Percentiles rank a stretch among this genome's conserved stretches.
phyloP scores from a whole-genome alignment of 2,113 vertebrate species.

The Rattus rattus region DNA sequence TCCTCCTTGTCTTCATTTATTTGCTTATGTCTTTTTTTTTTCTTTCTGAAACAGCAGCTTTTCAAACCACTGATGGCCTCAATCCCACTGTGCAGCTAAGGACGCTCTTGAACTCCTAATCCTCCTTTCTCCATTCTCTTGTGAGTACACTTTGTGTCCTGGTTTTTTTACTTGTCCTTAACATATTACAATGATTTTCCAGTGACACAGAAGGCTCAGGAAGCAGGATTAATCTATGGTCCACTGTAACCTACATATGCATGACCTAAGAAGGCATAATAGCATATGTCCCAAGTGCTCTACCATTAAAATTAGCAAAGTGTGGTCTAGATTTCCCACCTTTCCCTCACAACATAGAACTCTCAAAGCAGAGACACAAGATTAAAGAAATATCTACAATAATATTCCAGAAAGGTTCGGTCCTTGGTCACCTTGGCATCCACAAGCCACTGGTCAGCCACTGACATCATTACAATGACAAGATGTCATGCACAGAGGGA shows the following conservation, averaged over 20 bases:
- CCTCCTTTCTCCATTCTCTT: not conserved
- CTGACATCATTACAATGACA: not conserved
- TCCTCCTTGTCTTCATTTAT: not conserved
- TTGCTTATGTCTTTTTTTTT: not conserved
- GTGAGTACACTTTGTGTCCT: not conserved
- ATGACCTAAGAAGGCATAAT: not conserved
- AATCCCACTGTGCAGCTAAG: not conserved
- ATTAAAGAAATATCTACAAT: not conserved
- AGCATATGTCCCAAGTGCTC: not conserved
- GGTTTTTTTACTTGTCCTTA: not conserved
- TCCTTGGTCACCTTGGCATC: not conserved
- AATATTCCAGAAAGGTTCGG: not conserved
- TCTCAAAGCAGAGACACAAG: not conserved
- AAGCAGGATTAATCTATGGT: not conserved
- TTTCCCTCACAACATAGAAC: not conserved
- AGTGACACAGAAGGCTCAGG: not conserved
- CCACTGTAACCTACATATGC: too few relatives aligned
- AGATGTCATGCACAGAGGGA: not conserved
- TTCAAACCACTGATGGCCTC: not conserved
- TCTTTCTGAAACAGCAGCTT: not conserved
- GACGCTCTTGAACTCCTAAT: not conserved
- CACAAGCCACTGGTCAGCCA: not conserved
- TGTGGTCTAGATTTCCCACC: not conserved
- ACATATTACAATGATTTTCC: not conserved
- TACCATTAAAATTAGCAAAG: not conserved